Conservation (phyloP, 2,797 vertebrate genomes). For the Mormyrops attenuatus region DNA sequence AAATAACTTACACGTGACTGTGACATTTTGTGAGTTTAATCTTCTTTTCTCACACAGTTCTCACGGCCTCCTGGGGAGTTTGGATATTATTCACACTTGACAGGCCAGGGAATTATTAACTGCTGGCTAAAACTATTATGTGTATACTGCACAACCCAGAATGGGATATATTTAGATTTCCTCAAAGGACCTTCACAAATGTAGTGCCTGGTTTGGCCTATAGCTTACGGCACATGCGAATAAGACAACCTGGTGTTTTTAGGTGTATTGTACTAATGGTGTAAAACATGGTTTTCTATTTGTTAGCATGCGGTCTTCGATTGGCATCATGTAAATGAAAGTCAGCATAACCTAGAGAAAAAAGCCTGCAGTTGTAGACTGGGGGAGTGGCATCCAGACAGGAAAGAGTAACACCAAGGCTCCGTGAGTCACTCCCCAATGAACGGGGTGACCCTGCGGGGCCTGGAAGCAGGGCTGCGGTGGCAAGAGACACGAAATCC, state of each 20-base stretch:
- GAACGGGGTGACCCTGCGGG: neutral
- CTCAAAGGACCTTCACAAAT: slow-evolving; percentile 20
- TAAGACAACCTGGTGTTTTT: neutral
- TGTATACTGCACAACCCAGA: neutral
- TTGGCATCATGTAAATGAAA: neutral
- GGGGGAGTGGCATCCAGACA: neutral
- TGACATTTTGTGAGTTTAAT: slow-evolving; percentile 21
- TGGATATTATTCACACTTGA: slow-evolving; percentile 22
- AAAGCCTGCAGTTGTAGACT: neutral
- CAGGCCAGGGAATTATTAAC: slow-evolving; percentile 20
- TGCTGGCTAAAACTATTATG: slow-evolving; percentile 21
- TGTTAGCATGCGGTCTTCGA: neutral
- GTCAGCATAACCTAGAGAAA: neutral
- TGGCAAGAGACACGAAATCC: neutral
- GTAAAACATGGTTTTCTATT: neutral
- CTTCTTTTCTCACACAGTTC: slow-evolving; percentile 24
- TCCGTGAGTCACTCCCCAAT: neutral
- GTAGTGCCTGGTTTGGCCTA: neutral
- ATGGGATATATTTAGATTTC: slow-evolving; percentile 3
- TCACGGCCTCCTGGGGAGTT: slow-evolving; percentile 18
- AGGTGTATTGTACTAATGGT: too few species aligned
- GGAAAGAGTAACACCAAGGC: neutral
- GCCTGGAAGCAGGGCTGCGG: neutral
- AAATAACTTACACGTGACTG: slow-evolving; percentile 5
- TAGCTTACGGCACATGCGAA: neutral